A percentile compares a stretch with the other conserved stretches of the same genome.
Conservation (phyloP, 2,113 vertebrate species). For the Cottus gobio region DNA sequence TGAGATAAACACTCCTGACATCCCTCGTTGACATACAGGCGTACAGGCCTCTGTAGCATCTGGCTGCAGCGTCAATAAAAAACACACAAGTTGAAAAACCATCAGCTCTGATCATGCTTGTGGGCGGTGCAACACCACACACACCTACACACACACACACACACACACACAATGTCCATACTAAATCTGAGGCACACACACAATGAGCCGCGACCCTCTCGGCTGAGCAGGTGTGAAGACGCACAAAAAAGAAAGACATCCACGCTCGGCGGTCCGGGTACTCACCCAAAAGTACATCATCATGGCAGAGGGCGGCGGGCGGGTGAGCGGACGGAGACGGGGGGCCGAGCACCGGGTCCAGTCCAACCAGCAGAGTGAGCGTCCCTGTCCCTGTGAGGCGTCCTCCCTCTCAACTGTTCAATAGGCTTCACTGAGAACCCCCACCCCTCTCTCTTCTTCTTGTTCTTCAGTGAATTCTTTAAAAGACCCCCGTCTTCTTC, state of each 20-base stretch:
- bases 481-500: conserved; percentile 37
- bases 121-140: conserved; percentile 41
- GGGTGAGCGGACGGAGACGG: conserved; percentile 52
- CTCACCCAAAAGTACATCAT: conserved; percentile 89
- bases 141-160: conserved; percentile 17
- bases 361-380: conserved; percentile 74
- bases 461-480: conserved; percentile 60
- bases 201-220: neutral
- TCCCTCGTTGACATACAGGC: too few species aligned
- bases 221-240: neutral
- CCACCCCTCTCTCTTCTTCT: conserved; percentile 29
- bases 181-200: conserved; percentile 26
- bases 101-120: conserved; percentile 64
- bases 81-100: conserved; percentile 57
- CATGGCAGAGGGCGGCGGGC: conserved; percentile 74
- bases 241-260: neutral
- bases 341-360: conserved; percentile 58
- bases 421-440: conserved; percentile 61
- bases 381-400: too few species aligned
- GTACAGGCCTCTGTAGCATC: conserved; percentile 62
- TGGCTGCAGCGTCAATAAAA: conserved; percentile 62
- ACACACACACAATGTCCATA: conserved; percentile 24
- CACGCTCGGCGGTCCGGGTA: conserved; percentile 47
- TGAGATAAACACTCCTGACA: conserved; percentile 9
- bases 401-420: conserved; percentile 69